phyloP scores from a whole-genome alignment of 2,888 invertebrate genomes.

The Caenorhabditis macrosperma region DNA sequence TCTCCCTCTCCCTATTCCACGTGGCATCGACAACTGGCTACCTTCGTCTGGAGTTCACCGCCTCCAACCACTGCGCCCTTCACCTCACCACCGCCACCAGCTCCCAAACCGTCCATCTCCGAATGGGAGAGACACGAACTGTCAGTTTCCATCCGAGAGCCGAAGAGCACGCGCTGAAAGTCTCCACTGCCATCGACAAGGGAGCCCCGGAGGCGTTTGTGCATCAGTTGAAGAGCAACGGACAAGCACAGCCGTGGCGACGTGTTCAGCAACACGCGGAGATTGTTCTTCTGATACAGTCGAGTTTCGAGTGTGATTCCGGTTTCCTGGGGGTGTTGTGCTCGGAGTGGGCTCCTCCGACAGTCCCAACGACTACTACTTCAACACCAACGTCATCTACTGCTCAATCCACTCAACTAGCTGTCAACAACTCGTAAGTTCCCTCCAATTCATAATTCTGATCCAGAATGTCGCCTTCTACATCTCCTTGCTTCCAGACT shows the following conservation, averaged over 20 bases:
- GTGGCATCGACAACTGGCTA: no score
- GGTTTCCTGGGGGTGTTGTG: constrained; percentile 14
- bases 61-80: no score
- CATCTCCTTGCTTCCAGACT: no score
- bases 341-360: not conserved
- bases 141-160: not conserved
- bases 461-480: no score
- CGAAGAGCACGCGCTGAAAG: not conserved
- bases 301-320: constrained; percentile 5
- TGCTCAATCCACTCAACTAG: not conserved
- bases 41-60: no score
- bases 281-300: constrained; percentile 8
- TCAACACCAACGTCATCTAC: no score
- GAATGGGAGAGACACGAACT: not conserved
- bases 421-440: no score
- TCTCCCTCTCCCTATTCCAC: no score
- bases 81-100: no score
- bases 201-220: not conserved
- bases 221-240: not conserved
- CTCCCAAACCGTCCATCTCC: no score
- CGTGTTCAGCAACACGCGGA: not conserved
- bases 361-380: not conserved
- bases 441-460: no score
- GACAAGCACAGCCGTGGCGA: not conserved
- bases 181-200: not conserved